Base-by-base conservation (phyloP, 2,888 invertebrate genomes). In the Autographa gamma region DNA sequence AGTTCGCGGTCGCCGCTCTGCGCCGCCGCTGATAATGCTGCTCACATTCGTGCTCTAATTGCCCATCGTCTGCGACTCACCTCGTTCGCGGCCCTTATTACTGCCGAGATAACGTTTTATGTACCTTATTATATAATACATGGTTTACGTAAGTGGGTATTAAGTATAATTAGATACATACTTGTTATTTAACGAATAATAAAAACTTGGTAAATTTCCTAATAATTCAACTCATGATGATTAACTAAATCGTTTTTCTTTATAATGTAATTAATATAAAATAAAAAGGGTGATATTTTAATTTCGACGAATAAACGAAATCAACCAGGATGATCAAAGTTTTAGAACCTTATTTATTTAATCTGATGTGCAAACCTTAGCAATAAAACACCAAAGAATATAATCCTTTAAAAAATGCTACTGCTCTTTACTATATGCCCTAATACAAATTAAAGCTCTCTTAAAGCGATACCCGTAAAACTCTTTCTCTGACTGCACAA, bases 1-100 rank as follows among this genome's bases (percentile, higher is more conserved):
- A 87, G 86, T 85, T 86, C 87, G 88, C 85, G 89, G 87, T 86
- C 81, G 83, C 85, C 85, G 82, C 81, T 83, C 81, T 80, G 76
- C 73, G 75, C 77, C 71, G 81, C 81, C 78, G 79, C 80, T 85
- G 86, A 85, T 88, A 90, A 87, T 87, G 77, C 69, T 83, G 77
- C 83, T 87, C 87, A 87, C 85, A 85, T 85, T 86, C 83, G 74
- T 74, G 76, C 74, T 79, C 82, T 87, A 86, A 87, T 86, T 85
- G 87, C 77, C 80, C 74, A 75, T 80, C 78, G 69, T 80, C 82
- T 81, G 81, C 74, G 79, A 80, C 78, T 81, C 76, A 79, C 79
- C 79, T 81, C 79, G 78, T 83, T 79, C 73, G 70, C 63, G 48
- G 64, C 58, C 66, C 73, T 83, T 76, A 81, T 75, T 70, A 65